Base-by-base conservation (phyloP, 1,140 invertebrate genomes). In the Drosophila malerkotliana region DNA sequence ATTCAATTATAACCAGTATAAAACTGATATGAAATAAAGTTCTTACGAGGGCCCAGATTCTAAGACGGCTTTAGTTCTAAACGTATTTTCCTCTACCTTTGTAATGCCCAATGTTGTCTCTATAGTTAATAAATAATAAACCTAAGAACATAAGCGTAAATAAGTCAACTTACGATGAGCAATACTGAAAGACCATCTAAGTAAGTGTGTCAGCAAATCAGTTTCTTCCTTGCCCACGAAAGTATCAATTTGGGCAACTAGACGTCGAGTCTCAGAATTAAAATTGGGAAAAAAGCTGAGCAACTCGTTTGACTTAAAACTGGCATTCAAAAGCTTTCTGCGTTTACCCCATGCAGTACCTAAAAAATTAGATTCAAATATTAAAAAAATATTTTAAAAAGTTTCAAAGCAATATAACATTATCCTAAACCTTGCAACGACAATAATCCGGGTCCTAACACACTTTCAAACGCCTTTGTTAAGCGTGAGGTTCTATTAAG, bases 251-350 rank as follows among this genome's bases (percentile, higher is more conserved):
- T 49, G 39, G 7, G 28, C 48, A 0, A 79, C n/a, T 2, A 89
- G 28, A 2, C n/a, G 15, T 10, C 24, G 52, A 0, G 61, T 45
- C 44, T 83, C 77, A 3, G 52, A 15, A 66, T 87, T 87, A 34
- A 89, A 80, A 7, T 67, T 66, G 8, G 68, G 61, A 10, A 87
- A 24, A 32, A 83, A 74, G 34, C 57, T 74, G 0, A 83, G 21
- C n/a, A 87, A 14, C 3, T 68, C 48, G 51, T 75, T 77, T 10
- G 73, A 59, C 6, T 47, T 58, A 34, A 89, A 87, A 8, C 62
- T 57, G 0, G 71, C 52, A 55, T 72, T 89, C n/a, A 89, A 18
- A 0, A 56, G 37, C 21, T 63, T 82, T 9, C 85, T 72, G 51
- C 77, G 77, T 9, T 28, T 32, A 26, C 39, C 63, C 82, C 85